These are phyloP conservation scores for Andricus curvator DNA, from an alignment of 2,888 invertebrate species.

Conservation along the genomic window DNA sequence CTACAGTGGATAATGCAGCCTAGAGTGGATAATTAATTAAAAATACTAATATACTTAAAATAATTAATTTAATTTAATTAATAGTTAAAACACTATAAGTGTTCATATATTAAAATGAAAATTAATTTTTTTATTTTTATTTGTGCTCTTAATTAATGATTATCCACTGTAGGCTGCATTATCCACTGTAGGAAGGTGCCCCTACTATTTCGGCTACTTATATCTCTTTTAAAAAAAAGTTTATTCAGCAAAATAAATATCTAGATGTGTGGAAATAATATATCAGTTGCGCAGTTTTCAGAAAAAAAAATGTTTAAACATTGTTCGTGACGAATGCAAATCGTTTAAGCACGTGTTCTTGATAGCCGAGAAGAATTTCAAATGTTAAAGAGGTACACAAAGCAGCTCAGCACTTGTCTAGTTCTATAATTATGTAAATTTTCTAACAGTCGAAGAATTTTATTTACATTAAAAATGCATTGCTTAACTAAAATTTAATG, in stretches of 20 bases:
- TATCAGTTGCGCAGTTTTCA: conserved; percentile 58
- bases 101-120: too few species aligned
- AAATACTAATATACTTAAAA: too few species aligned
- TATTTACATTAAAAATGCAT: not conserved
- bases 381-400: not conserved
- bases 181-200: too few species aligned
- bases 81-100: too few species aligned
- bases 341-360: conserved; percentile 50
- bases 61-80: too few species aligned
- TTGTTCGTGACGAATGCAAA: conserved; percentile 52
- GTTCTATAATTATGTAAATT: not conserved
- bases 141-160: too few species aligned
- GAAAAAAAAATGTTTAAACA: conserved; percentile 54
- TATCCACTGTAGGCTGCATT: too few species aligned
- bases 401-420: not conserved
- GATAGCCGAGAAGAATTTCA: conserved; percentile 48
- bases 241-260: not conserved
- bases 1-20: too few species aligned
- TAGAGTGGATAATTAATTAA: too few species aligned
- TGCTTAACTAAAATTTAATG: not conserved
- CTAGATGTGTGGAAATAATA: not conserved
- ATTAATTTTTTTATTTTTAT: too few species aligned
- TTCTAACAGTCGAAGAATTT: not conserved
- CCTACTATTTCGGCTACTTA: too few species aligned
- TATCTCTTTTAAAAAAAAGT: not conserved